Evolutionary conservation across 30 jellyfish, hydroid and myxozoan species (phyloP).

Genomic region (Sanderia malayensis): DNA sequence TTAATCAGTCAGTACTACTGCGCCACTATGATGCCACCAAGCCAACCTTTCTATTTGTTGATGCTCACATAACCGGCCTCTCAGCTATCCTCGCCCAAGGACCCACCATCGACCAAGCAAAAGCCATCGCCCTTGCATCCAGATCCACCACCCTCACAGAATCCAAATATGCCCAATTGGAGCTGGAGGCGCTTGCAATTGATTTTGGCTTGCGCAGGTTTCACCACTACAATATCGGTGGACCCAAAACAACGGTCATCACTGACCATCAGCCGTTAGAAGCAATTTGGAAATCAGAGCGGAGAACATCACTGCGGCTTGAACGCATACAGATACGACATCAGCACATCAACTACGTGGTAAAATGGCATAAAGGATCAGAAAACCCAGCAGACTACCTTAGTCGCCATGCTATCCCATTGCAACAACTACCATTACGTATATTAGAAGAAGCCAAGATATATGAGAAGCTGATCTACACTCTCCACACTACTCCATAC

Average conservation of each 20-base stretch:
- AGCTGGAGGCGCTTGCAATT: slow-evolving; percentile 45
- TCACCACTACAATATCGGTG: slow-evolving; percentile 43
- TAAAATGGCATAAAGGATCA: slow-evolving; percentile 6
- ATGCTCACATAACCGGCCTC: slow-evolving; percentile 39
- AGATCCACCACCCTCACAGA: slow-evolving; percentile 43
- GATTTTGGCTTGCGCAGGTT: slow-evolving; percentile 57
- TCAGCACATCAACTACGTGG: slow-evolving; percentile 20
- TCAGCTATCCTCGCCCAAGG: slow-evolving; percentile 55
- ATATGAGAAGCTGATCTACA: slow-evolving; percentile 10
- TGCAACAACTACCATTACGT: neutral
- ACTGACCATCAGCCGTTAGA: slow-evolving; percentile 53
- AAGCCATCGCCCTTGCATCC: slow-evolving; percentile 57
- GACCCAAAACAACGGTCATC: slow-evolving; percentile 23
- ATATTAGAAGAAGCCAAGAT: neutral
- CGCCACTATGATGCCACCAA: slow-evolving; percentile 10
- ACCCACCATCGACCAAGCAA: slow-evolving; percentile 13
- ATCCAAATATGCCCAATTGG: slow-evolving; percentile 49
- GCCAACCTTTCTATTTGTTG: slow-evolving; percentile 37
- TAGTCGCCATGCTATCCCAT: slow-evolving; percentile 34
- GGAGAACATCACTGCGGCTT: neutral
- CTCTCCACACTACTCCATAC: slow-evolving; percentile 27
- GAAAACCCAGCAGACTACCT: slow-evolving; percentile 54
- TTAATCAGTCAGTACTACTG: neutral
- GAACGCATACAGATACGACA: slow-evolving; percentile 28
- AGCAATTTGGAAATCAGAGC: neutral